A percentile compares a stretch with the other conserved stretches of the same genome.
Evolutionary conservation across 2,113 vertebrate species (phyloP).

Genomic region (Macrotus californicus): DNA sequence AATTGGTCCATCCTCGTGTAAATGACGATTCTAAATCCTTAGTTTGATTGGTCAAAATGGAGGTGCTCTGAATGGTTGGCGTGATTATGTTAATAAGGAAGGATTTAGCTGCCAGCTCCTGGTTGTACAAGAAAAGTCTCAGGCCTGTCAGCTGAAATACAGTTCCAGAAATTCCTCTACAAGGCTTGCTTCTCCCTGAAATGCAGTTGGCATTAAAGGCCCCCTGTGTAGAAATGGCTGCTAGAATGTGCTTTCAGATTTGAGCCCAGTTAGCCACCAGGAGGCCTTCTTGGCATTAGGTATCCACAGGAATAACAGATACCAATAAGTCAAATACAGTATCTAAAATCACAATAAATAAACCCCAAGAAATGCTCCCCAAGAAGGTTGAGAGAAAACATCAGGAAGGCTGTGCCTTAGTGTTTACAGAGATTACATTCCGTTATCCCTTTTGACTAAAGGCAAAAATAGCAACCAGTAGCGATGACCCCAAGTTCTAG

Average conservation of each 20-base stretch:
- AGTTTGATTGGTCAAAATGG: neutral
- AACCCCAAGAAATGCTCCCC: neutral
- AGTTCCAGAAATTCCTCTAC: neutral
- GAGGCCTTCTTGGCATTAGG: neutral
- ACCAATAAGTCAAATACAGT: neutral
- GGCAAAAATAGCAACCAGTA: neutral
- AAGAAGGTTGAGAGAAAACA: neutral
- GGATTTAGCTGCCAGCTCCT: neutral
- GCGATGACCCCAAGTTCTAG: too few species aligned
- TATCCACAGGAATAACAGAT: neutral
- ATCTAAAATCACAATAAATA: neutral
- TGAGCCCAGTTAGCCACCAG: neutral
- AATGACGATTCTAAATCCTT: neutral
- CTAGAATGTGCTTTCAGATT: neutral
- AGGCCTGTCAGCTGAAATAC: neutral
- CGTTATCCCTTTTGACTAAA: neutral
- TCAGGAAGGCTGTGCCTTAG: neutral
- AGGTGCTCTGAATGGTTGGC: neutral
- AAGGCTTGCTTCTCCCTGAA: neutral
- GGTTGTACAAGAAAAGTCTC: neutral
- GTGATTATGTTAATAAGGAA: neutral
- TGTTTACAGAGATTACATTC: neutral
- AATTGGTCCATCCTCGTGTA: neutral
- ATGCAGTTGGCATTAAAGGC: neutral
- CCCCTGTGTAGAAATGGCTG: neutral